These are phyloP conservation scores for Pseudolycoriella hygida DNA, from an alignment of 2,888 invertebrate genomes.

Conservation along the genomic window DNA sequence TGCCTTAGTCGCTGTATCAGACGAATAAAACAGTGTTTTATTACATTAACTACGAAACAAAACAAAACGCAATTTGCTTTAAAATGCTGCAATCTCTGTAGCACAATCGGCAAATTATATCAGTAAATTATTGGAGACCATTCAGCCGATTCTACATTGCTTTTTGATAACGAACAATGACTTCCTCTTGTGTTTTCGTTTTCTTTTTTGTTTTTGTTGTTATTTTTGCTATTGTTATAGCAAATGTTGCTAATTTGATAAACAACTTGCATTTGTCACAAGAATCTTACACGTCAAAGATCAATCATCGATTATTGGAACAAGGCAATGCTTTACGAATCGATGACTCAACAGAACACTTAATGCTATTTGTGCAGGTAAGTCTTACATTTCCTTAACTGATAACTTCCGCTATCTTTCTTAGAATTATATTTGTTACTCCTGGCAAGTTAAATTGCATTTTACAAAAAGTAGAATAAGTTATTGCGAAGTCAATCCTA, in stretches of 20 bases:
- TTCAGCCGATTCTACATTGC: too few species aligned
- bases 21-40: too few species aligned
- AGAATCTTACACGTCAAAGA: slow-evolving; percentile 5
- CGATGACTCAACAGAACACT: slow-evolving; percentile 35
- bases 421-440: too few species aligned
- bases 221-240: slow-evolving; percentile 47
- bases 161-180: slow-evolving; percentile 30
- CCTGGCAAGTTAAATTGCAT: too few species aligned
- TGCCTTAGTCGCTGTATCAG: too few species aligned
- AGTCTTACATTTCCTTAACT: too few species aligned
- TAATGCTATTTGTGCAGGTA: slow-evolving; percentile 68
- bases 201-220: slow-evolving; percentile 41
- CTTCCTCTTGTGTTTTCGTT: slow-evolving; percentile 42
- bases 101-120: too few species aligned
- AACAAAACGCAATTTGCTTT: background rate
- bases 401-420: too few species aligned
- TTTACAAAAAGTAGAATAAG: too few species aligned
- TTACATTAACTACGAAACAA: too few species aligned
- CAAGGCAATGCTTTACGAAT: slow-evolving; percentile 20
- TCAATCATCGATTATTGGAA: slow-evolving; percentile 9
- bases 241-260: slow-evolving; percentile 48
- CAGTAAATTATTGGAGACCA: too few species aligned
- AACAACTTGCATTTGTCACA: slow-evolving; percentile 32
- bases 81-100: background rate
- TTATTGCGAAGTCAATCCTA: too few species aligned